These are phyloP conservation scores for Streptopelia turtur DNA, from an alignment of 2,797 vertebrate species.

Conservation along the genomic window DNA sequence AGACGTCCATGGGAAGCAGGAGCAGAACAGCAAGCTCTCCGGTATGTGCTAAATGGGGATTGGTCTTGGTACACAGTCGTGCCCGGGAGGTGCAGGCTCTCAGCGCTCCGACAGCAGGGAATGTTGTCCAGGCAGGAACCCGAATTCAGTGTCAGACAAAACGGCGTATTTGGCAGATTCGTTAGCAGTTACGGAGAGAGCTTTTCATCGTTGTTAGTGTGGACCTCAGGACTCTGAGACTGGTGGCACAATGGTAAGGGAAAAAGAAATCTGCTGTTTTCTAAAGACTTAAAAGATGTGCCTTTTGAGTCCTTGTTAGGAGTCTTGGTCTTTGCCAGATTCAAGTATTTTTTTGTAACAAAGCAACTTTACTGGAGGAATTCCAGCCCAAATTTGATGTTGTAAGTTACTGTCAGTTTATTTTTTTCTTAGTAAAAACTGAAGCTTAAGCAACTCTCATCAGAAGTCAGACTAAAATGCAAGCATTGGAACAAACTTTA, in stretches of 20 bases:
- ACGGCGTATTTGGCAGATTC: background rate
- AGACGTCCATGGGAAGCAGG: constrained; percentile 45
- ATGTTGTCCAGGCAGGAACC: background rate
- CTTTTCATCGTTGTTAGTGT: background rate
- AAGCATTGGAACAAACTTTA: background rate
- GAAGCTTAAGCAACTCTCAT: background rate
- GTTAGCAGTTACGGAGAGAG: background rate
- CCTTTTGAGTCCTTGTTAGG: background rate
- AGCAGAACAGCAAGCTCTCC: constrained; percentile 69
- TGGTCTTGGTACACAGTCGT: no score
- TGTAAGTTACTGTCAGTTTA: background rate
- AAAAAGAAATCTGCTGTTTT: background rate
- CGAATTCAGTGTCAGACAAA: background rate
- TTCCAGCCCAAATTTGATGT: background rate
- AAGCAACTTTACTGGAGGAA: background rate
- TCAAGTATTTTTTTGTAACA: background rate
- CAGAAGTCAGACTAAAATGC: background rate
- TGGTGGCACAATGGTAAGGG: background rate
- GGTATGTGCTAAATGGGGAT: constrained; percentile 54
- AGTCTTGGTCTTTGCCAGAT: background rate
- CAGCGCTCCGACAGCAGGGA: background rate
- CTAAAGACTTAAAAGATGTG: background rate
- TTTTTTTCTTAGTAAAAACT: background rate
- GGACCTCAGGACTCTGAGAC: background rate
- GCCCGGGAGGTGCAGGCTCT: background rate